Percentiles rank a stretch among this genome's conserved stretches.
These are phyloP conservation scores for Alviniconcha strummeri DNA, from an alignment of 2,888 invertebrate genomes.

Conservation along the genomic window DNA sequence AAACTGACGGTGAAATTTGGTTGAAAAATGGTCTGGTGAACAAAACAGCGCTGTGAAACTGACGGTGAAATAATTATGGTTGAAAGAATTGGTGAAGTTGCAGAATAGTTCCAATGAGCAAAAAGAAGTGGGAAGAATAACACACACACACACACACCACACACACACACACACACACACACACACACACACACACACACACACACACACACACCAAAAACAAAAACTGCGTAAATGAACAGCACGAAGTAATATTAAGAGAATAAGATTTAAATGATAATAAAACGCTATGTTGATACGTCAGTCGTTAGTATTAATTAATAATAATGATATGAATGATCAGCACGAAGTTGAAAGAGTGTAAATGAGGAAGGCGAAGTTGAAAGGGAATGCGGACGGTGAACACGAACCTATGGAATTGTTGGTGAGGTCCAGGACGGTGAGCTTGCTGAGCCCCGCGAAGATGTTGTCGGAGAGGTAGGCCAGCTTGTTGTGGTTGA, in stretches of 20 bases:
- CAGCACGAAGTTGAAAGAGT: neutral
- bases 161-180: neutral
- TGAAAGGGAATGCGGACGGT: neutral
- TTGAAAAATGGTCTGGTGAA: too few relatives aligned
- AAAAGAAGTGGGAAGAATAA: neutral
- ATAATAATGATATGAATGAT: too few relatives aligned
- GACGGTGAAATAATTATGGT: too few relatives aligned
- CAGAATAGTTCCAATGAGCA: neutral
- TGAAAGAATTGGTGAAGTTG: too few relatives aligned
- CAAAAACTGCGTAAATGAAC: too few relatives aligned
- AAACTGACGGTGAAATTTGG: too few relatives aligned
- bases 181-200: neutral
- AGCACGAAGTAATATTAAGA: too few relatives aligned
- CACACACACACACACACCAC: neutral
- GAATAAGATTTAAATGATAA: too few relatives aligned
- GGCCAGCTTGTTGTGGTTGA: constrained; percentile 40
- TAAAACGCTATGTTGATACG: too few relatives aligned
- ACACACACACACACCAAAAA: constrained; percentile 1
- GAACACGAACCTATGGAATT: constrained; percentile 41
- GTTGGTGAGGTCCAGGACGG: constrained; percentile 41
- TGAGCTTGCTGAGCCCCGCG: constrained; percentile 39
- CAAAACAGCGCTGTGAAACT: too few relatives aligned
- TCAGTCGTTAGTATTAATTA: too few relatives aligned
- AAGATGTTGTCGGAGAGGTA: constrained; percentile 37
- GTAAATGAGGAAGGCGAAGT: neutral